Conservation (phyloP, 2,113 vertebrate genomes). For the Phaethornis superciliosus region DNA sequence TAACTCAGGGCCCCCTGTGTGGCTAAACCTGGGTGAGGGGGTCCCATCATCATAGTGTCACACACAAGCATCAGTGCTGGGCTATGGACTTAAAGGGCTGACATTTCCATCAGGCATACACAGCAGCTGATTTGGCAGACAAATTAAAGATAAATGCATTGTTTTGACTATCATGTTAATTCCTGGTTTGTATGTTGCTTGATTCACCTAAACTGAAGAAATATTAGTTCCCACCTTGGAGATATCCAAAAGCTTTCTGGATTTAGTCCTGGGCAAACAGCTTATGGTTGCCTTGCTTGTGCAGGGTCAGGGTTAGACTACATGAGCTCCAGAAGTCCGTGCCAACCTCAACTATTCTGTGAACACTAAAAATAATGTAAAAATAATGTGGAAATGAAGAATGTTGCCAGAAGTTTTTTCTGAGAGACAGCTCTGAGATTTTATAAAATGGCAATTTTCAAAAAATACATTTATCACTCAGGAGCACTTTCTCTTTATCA, state of each 20-base stretch:
- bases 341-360: neutral
- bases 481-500: neutral
- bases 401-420: neutral
- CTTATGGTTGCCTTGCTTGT: neutral
- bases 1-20: neutral
- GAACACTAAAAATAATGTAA: neutral
- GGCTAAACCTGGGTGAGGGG: neutral
- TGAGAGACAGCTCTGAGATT: neutral
- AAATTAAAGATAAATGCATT: neutral
- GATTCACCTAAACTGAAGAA: neutral
- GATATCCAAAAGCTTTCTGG: neutral
- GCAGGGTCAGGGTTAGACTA: neutral
- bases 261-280: neutral
- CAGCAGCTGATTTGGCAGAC: neutral
- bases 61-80: neutral
- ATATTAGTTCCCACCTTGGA: neutral
- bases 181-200: accelerated
- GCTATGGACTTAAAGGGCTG: neutral
- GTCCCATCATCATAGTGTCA: accelerated
- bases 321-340: neutral
- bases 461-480: neutral
- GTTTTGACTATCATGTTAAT: accelerated
- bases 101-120: neutral
- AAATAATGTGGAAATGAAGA: neutral
- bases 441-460: neutral